Conservation (phyloP, 2,888 invertebrate genomes). For the Nezara viridula region DNA sequence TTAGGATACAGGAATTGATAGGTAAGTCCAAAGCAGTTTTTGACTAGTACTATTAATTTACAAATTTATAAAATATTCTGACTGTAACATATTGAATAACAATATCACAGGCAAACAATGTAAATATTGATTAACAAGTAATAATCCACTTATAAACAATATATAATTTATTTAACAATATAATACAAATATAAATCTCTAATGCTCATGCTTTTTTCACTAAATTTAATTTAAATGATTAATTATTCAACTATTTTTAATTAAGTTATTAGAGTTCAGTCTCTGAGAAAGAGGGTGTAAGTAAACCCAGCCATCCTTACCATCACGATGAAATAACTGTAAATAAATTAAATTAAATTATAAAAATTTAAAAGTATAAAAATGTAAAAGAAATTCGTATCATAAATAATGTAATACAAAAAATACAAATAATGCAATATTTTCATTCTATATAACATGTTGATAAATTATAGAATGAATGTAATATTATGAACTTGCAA, state of each 20-base stretch:
- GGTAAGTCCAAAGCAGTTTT: background rate
- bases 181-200: conserved; percentile 61
- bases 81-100: conserved; percentile 13
- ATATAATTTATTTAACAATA: conserved; percentile 63
- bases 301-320: conserved; percentile 77
- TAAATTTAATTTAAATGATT: conserved; percentile 36
- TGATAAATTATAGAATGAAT: background rate
- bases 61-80: conserved; percentile 23
- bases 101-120: conserved; percentile 37
- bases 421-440: background rate
- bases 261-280: conserved; percentile 64
- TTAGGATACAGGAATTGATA: background rate
- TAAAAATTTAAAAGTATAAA: background rate
- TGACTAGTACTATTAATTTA: background rate
- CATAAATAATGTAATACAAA: background rate
- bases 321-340: conserved; percentile 79
- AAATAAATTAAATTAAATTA: conserved; percentile 64
- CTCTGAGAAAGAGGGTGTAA: conserved; percentile 72
- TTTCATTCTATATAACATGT: background rate
- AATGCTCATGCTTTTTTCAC: conserved; percentile 18
- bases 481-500: background rate
- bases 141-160: conserved; percentile 61
- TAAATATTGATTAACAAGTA: conserved; percentile 54
- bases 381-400: background rate
- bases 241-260: conserved; percentile 41